Conservation (phyloP, 1,140 invertebrate species). For the Tachypleus tridentatus region DNA sequence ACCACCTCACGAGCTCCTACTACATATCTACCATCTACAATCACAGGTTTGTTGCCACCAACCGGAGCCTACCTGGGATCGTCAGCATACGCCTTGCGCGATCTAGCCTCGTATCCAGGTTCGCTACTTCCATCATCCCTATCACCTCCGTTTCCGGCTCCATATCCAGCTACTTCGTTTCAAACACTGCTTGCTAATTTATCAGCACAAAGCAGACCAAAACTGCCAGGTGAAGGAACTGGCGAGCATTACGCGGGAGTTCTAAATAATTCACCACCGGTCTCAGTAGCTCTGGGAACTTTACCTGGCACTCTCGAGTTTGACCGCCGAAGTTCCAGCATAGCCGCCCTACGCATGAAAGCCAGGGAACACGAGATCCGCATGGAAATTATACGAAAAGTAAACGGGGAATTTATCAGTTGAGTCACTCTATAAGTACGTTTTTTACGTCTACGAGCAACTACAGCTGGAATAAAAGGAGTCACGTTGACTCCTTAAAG, state of each 20-base stretch:
- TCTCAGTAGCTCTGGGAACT: too few species aligned
- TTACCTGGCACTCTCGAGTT: conserved; percentile 31
- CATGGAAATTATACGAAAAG: conserved; percentile 63
- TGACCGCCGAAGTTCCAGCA: conserved; percentile 74
- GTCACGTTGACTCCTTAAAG: too few species aligned
- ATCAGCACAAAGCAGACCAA: conserved; percentile 46
- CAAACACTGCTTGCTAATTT: conserved; percentile 71
- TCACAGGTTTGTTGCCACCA: conserved; percentile 10
- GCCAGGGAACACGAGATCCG: conserved; percentile 83
- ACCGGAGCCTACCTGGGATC: not conserved
- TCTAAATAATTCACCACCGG: too few species aligned
- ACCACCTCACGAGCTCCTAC: conserved; percentile 9
- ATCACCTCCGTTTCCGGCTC: conserved; percentile 3
- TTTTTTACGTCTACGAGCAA: too few species aligned
- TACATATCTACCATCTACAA: conserved; percentile 10
- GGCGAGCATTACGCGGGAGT: too few species aligned
- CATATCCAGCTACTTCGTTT: conserved; percentile 50
- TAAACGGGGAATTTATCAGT: conserved; percentile 46
- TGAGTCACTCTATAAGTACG: too few species aligned
- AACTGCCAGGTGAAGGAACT: conserved; percentile 20
- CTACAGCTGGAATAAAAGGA: too few species aligned
- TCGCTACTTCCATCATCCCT: not conserved
- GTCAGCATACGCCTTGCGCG: conserved; percentile 9
- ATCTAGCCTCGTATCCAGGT: conserved; percentile 13
- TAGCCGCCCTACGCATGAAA: conserved; percentile 74